Evolutionary conservation across 2,888 invertebrate genomes (phyloP).

Genomic region (Aphodius granarius): DNA sequence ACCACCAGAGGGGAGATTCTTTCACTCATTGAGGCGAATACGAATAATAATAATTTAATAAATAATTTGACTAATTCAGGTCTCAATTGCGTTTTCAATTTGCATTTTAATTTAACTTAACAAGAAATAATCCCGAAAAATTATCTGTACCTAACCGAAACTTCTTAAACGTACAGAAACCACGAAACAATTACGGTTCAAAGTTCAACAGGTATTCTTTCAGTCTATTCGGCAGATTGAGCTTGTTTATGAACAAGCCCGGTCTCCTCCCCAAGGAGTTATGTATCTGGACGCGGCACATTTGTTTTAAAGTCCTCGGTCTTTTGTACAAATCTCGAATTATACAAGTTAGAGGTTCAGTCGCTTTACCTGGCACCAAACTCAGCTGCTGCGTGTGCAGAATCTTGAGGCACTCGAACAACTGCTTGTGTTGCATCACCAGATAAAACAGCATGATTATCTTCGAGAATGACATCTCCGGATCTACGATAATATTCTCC

Average conservation of each 20-base stretch:
- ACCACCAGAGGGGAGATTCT: too few species aligned
- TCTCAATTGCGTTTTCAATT: too few species aligned
- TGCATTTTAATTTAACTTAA: too few species aligned
- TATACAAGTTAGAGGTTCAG: conserved; percentile 63
- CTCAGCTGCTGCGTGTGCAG: conserved; percentile 65
- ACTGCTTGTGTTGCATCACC: conserved; percentile 68
- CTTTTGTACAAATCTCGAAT: conserved; percentile 66
- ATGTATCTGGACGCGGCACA: conserved; percentile 70
- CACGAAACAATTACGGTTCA: conserved; percentile 52
- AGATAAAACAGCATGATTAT: conserved; percentile 67
- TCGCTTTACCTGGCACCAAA: conserved; percentile 64
- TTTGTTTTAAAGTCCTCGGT: conserved; percentile 73
- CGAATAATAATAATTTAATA: too few species aligned
- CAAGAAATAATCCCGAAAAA: not conserved
- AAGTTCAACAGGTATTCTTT: conserved; percentile 72
- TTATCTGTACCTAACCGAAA: conserved; percentile 6
- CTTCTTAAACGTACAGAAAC: conserved; percentile 8
- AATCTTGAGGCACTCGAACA: conserved; percentile 70
- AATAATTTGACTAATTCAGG: not conserved
- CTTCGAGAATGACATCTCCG: conserved; percentile 64
- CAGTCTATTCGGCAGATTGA: conserved; percentile 68
- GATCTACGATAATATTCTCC: conserved; percentile 64
- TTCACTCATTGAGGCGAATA: too few species aligned
- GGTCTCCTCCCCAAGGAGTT: conserved; percentile 65
- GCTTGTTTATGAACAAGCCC: conserved; percentile 65